Percentiles rank a stretch among this genome's conserved stretches.
These are phyloP conservation scores for Lithobates pipiens DNA, from an alignment of 2,797 vertebrate species.

Conservation along the genomic window DNA sequence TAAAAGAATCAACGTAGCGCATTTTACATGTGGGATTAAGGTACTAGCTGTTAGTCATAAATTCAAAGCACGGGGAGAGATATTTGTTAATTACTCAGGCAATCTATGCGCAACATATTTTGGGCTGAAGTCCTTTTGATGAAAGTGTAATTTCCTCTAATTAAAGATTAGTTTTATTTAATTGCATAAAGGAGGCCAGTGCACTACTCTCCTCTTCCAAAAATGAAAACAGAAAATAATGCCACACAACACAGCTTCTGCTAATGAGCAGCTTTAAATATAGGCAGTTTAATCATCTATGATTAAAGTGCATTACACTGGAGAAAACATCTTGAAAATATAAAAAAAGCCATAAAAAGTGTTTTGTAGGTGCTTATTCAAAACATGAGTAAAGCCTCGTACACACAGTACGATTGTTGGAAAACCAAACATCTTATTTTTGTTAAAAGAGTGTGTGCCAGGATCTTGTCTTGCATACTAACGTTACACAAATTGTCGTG, in stretches of 20 bases:
- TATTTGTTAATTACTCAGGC: constrained; percentile 43
- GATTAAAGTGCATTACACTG: neutral
- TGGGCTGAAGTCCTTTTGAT: constrained; percentile 21
- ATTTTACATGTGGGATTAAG: constrained; percentile 38
- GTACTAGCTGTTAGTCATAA: constrained; percentile 6
- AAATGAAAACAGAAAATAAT: neutral
- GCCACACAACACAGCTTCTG: neutral
- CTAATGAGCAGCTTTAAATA: constrained; percentile 13
- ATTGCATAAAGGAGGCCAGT: constrained; percentile 27
- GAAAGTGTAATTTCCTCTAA: constrained; percentile 45
- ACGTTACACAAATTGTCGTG: no score
- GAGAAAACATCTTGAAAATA: constrained; percentile 3
- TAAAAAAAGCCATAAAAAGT: neutral
- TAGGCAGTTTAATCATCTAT: neutral
- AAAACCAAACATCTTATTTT: no score
- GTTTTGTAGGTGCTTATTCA: neutral
- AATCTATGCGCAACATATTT: constrained; percentile 44
- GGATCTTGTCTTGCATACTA: no score
- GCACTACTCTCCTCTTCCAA: neutral
- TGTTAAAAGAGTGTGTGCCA: no score
- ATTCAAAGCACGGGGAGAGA: constrained; percentile 37
- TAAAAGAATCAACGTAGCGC: neutral
- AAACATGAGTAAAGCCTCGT: no score
- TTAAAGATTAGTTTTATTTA: constrained; percentile 51
- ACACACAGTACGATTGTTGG: no score